Percentiles rank a stretch among this genome's conserved stretches.
Conservation (phyloP, 2,888 invertebrate species). For the Leucozona laternaria region DNA sequence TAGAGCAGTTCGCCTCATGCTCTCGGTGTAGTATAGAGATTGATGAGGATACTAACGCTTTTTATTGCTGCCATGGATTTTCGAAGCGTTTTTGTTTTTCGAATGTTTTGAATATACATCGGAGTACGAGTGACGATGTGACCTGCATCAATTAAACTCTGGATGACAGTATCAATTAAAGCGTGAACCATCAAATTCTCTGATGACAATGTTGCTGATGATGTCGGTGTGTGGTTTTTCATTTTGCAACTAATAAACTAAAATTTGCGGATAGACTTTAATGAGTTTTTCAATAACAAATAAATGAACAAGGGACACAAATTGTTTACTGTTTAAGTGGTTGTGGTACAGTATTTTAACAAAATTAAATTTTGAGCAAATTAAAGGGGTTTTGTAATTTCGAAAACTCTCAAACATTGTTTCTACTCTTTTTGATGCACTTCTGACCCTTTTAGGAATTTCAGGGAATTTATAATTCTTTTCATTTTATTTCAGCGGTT, state of each 20-base stretch:
- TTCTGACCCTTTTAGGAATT: too few species aligned
- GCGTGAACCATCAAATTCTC: background rate
- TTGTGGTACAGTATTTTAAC: too few species aligned
- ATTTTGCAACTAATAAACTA: background rate
- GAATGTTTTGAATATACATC: background rate
- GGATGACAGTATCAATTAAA: constrained; percentile 26
- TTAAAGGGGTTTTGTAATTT: too few species aligned
- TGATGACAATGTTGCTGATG: background rate
- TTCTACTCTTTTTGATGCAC: too few species aligned
- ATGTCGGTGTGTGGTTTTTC: background rate
- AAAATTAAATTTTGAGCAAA: too few species aligned
- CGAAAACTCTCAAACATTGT: too few species aligned
- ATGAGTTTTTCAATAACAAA: background rate
- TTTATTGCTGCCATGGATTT: constrained; percentile 2
- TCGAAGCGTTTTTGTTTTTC: constrained; percentile 2
- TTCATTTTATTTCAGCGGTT: too few species aligned
- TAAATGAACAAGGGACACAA: too few species aligned
- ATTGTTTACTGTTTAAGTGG: too few species aligned
- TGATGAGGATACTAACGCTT: constrained; percentile 27
- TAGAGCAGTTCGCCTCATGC: background rate
- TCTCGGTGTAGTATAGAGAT: background rate
- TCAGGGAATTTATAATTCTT: too few species aligned
- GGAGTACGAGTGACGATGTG: constrained; percentile 6
- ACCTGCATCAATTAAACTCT: constrained; percentile 23
- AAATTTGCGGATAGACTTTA: background rate